These are phyloP conservation scores for Archivesica marissinica DNA, from an alignment of 1,140 invertebrate species.

Conservation along the genomic window DNA sequence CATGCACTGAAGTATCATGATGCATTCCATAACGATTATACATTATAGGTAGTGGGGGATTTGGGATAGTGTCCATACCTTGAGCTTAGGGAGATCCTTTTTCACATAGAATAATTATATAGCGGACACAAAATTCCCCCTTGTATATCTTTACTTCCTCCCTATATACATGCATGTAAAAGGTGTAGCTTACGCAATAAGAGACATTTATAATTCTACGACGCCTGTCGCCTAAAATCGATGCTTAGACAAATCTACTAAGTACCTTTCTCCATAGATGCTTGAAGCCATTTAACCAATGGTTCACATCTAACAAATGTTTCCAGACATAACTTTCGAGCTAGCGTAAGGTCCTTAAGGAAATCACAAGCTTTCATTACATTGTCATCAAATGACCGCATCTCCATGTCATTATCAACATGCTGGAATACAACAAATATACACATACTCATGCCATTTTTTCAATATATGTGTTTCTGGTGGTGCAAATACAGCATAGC, in stretches of 20 bases:
- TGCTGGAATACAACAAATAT: constrained; percentile 1
- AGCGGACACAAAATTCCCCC: not conserved
- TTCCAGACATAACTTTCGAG: constrained; percentile 66
- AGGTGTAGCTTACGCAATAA: not conserved
- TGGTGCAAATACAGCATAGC: not conserved
- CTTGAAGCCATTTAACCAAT: constrained; percentile 76
- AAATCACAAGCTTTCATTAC: constrained; percentile 64
- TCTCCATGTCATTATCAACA: constrained; percentile 21
- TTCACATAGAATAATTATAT: not conserved
- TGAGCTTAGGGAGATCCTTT: too few species aligned
- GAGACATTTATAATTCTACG: not conserved
- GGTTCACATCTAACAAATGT: constrained; percentile 67
- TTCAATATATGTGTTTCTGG: not conserved
- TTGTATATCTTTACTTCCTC: not conserved
- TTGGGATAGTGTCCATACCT: too few species aligned
- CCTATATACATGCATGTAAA: not conserved
- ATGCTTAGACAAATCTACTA: not conserved
- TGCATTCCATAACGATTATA: too few species aligned
- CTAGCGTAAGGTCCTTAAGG: constrained; percentile 62
- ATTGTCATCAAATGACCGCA: constrained; percentile 66
- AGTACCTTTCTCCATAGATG: constrained; percentile 68
- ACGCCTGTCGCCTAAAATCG: not conserved
- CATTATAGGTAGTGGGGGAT: too few species aligned
- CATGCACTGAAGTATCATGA: too few species aligned
- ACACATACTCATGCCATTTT: not conserved